phyloP scores from a whole-genome alignment of 2,888 invertebrate genomes.

The Ectemnius continuus region DNA sequence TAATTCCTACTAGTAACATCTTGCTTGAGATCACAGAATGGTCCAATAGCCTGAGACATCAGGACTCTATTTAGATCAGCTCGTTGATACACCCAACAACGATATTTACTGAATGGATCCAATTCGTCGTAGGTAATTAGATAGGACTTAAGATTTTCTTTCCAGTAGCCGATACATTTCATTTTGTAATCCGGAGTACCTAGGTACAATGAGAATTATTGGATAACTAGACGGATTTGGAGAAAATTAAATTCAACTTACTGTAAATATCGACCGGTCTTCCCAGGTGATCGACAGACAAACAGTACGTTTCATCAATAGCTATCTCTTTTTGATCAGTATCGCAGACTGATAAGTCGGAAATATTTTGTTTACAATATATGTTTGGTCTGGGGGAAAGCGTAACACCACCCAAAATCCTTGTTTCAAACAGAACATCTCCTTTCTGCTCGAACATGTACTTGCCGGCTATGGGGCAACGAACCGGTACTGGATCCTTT shows the following conservation, averaged over 20 bases:
- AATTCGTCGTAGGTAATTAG: conserved; percentile 97
- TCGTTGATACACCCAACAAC: conserved; percentile 99
- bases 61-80: conserved; percentile 93
- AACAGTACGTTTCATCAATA: conserved; percentile 96
- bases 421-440: conserved; percentile 93
- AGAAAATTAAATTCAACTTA: conserved; percentile 65
- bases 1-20: conserved; percentile 93
- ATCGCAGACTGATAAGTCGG: conserved; percentile 97
- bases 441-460: conserved; percentile 95
- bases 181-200: conserved; percentile 96
- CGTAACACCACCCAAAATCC: conserved; percentile 97
- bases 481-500: conserved; percentile 93
- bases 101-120: conserved; percentile 96
- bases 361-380: conserved; percentile 94
- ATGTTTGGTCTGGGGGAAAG: conserved; percentile 94
- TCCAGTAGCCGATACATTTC: conserved; percentile 99
- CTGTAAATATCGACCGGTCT: conserved; percentile 97
- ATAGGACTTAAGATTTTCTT: conserved; percentile 97
- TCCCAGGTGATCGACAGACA: conserved; percentile 97
- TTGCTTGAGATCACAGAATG: conserved; percentile 93
- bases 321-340: conserved; percentile 96
- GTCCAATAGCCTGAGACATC: conserved; percentile 92
- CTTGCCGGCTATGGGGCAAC: conserved; percentile 98
- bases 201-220: conserved; percentile 55
- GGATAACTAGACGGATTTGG: neutral